Conservation (phyloP, 2,888 invertebrate species). For the Pyrrhosoma nymphula region DNA sequence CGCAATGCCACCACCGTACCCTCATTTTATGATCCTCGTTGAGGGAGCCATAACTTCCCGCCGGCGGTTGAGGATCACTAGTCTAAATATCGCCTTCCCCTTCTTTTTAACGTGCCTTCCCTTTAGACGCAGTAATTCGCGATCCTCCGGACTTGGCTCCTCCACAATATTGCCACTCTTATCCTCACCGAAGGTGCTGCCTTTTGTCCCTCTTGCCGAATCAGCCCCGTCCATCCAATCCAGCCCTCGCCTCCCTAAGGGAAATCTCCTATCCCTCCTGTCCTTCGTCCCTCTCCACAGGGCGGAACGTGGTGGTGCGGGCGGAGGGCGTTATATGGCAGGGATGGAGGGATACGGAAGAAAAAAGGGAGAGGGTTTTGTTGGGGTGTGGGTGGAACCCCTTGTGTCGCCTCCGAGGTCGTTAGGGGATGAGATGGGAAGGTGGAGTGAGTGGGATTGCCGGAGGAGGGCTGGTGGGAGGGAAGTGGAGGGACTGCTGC, state of each 20-base stretch:
- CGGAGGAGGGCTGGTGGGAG: not conserved
- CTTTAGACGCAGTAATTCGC: not conserved
- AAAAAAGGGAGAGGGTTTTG: not conserved
- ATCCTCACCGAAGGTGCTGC: not conserved
- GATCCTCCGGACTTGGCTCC: not conserved
- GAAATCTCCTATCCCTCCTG: not conserved
- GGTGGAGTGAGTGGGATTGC: not conserved
- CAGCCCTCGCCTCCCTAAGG: not conserved
- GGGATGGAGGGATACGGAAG: not conserved
- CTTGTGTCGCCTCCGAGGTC: conserved; percentile 24
- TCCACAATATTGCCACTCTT: not conserved
- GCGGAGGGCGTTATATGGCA: not conserved
- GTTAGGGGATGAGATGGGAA: not conserved
- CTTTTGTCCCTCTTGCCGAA: not conserved
- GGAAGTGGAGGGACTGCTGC: not conserved
- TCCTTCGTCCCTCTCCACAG: not conserved
- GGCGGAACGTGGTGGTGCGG: not conserved
- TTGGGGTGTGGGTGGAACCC: not conserved
- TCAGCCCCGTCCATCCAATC: not conserved
- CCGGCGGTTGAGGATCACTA: not conserved
- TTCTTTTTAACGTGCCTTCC: not conserved
- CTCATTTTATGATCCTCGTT: not conserved
- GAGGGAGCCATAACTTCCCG: not conserved
- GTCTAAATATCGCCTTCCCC: not conserved
- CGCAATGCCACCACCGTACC: too few species aligned